Base-by-base conservation (phyloP, 1,140 invertebrate genomes). In the Xylocopa sonorina region DNA sequence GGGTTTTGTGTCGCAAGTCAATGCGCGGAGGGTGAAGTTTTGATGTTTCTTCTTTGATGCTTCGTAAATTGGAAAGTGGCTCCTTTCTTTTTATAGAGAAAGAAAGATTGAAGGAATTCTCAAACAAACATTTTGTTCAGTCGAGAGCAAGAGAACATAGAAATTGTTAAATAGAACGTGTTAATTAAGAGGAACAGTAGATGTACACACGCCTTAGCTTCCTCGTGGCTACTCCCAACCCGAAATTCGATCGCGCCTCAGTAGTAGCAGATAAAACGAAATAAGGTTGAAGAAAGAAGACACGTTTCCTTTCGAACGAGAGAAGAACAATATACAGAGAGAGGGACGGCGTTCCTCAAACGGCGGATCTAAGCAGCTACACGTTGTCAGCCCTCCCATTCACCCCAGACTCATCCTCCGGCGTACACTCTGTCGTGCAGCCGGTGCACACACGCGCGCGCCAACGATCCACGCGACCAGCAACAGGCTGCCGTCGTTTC, bases 401-500 rank as follows among this genome's bases (percentile, higher is more conserved):
- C 71, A 84, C 55, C 82, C n/a, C n/a, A n/a, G 69, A 77, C 77
- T 85, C 85, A 75, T 87, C 82, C 82, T 87, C 63, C 73, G 80
- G 57, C 84, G 46, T 29, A n/a, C n/a, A n/a, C 50, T 29, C 32
- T n/a, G 64, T 68, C 50, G 46, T 60, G 53, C 73, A 73, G 32
- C 77, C 72, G 51, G 55, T 55, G 48, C 82, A 82, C 74, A 60
- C 84, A 86, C 85, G 85, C 83, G 89, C 84, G 78, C 68, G 24
- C 75, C 66, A 78, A 80, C 71, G 84, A 82, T 84, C 88, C 87
- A 90, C 89, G 85, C 78, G 85, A 83, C 72, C 89, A 91, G 91
- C 91, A 92, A 92, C 91, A 92, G 91, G 91, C 90, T 90, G 88
- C 84, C 83, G 81, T 81, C 51, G 51, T 71, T 50, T 53, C 79